Percentiles rank a stretch among this genome's conserved stretches.
Evolutionary conservation across 2,113 vertebrate species (phyloP).

Genomic region (Uria lomvia): DNA sequence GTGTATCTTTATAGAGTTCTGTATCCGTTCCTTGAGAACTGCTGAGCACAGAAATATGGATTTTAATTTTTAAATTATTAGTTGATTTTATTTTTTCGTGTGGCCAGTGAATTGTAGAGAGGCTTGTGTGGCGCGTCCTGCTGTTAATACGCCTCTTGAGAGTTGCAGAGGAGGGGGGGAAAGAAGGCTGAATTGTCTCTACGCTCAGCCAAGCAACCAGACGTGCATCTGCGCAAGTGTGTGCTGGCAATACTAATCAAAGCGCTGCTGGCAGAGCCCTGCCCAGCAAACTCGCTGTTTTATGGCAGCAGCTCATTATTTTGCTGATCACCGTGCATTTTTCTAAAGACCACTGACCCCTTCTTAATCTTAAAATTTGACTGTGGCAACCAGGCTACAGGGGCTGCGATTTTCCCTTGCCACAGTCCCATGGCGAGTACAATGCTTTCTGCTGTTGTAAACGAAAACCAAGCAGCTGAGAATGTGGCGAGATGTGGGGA

Average conservation of each 20-base stretch:
- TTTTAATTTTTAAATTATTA: background rate
- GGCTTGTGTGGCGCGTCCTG: background rate
- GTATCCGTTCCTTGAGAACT: background rate
- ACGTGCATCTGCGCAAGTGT: background rate
- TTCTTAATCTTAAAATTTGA: background rate
- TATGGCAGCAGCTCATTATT: background rate
- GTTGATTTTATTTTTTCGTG: background rate
- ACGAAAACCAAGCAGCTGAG: background rate
- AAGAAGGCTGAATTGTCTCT: background rate
- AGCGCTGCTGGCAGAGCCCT: background rate
- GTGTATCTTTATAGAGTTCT: background rate
- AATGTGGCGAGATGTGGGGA: background rate
- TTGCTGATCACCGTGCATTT: background rate
- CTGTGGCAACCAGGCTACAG: background rate
- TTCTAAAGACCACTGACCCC: background rate
- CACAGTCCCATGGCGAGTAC: rapidly evolving
- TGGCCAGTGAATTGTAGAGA: background rate
- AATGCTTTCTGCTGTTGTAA: background rate
- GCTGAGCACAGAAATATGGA: background rate
- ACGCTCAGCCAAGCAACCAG: background rate
- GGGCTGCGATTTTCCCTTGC: background rate
- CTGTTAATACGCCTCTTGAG: background rate
- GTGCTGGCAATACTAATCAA: conserved; percentile 13
- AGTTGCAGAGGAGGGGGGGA: background rate
- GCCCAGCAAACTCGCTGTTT: background rate